Percentiles rank a stretch among this genome's conserved stretches.
phyloP scores from a whole-genome alignment of 2,113 vertebrate species.

The Piprites chloris region DNA sequence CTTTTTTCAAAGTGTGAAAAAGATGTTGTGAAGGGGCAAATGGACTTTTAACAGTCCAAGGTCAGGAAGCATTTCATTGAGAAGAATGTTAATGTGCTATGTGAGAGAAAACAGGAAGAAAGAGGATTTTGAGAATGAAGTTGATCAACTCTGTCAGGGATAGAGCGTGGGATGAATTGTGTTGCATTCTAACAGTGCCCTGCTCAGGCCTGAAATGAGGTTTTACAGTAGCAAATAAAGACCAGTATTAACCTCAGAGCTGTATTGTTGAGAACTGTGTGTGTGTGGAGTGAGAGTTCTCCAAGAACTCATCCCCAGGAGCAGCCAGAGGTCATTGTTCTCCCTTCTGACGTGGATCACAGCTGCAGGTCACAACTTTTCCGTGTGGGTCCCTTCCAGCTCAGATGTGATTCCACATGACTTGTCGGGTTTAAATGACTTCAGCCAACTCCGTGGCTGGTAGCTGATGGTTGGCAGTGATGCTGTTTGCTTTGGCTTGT shows the following conservation, averaged over 20 bases:
- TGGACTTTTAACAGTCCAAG: not conserved
- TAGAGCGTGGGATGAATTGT: not conserved
- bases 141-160: not conserved
- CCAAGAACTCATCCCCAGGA: not conserved
- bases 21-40: not conserved
- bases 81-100: not conserved
- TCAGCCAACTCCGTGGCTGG: not conserved
- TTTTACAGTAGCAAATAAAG: not conserved
- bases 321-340: fast-evolving
- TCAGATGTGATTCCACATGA: not conserved
- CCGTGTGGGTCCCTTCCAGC: not conserved
- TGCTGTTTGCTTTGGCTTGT: not conserved
- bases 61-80: not conserved
- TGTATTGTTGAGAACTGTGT: not conserved
- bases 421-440: not conserved
- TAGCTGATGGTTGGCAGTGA: not conserved
- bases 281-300: fast-evolving
- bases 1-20: not conserved
- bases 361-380: not conserved
- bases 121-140: not conserved
- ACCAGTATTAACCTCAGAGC: not conserved
- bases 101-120: not conserved
- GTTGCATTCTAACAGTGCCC: not conserved
- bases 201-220: not conserved
- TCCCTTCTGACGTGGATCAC: fast-evolving